Evolutionary conservation across 2,113 vertebrate genomes (phyloP), one percentile per base, ranked within the genome.

Genomic region (Panurus biarmicus): DNA sequence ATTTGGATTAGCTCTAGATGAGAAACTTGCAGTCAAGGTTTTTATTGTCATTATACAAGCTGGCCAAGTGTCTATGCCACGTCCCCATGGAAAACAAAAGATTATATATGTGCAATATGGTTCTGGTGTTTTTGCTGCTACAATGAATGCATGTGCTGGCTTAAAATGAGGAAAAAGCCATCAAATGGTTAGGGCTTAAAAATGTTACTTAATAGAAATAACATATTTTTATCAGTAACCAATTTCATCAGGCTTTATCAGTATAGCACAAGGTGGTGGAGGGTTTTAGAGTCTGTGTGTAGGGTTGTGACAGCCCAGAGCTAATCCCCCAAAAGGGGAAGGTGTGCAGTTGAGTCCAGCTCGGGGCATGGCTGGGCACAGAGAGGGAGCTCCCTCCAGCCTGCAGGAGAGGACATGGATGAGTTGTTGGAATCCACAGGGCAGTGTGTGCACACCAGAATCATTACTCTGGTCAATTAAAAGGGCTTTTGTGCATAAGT

Each of bases 21-120:
- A 91, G 74, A 47, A 75, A 85, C 58, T 94, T 47, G 38, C 47
- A 66, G 89, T 87, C 38, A 61, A 50, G 42, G 73, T 15, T 94
- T 90, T 91, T 85, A 45, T 67, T 74, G 76, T 57, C 9, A 1
- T 25, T 36, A 3, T 45, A 53, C n/a, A 81, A 48, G 40, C 53
- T 89, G 53, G 69, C 74, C 77, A 26, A 87, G 70, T 47, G 67
- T 74, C 66, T 84, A 17, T 67, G 44, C 65, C 54, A 54, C 33
- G 4, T 93, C 48, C 53, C 44, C 10, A 4, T 11, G 50, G 80
- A 78, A 92, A 84, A 91, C 65, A 91, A 84, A 94, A 61, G 66
- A 75, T 78, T 48, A 85, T 65, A 48, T 69, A 70, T 48, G 4
- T 65, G 53, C 36, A 40, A 0, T 67, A 56, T 62, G 24, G 21